A percentile compares a stretch with the other conserved stretches of the same genome.
These are phyloP conservation scores for Amphilophus citrinellus DNA, from an alignment of 2,113 vertebrate species.

Conservation along the genomic window DNA sequence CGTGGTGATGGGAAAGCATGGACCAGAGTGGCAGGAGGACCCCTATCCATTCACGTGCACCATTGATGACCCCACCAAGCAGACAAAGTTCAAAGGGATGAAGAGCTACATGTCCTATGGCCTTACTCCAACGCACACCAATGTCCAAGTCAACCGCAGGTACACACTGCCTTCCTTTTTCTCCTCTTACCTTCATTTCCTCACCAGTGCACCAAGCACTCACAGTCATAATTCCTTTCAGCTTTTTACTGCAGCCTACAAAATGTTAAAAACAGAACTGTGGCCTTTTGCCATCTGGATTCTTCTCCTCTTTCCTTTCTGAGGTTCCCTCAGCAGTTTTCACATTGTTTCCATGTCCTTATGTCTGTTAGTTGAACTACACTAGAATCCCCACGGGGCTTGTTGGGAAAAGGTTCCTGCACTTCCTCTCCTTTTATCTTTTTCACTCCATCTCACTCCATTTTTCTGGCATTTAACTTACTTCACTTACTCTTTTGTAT, in stretches of 20 bases:
- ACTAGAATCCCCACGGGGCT: neutral
- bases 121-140: constrained; percentile 92
- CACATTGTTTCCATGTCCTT: constrained; percentile 33
- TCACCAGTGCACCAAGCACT: neutral
- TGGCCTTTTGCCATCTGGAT: neutral
- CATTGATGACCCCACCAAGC: constrained; percentile 97
- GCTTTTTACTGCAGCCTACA: constrained; percentile 14
- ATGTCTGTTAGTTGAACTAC: neutral
- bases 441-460: neutral
- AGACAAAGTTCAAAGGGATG: constrained; percentile 99
- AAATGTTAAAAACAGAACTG: constrained; percentile 43
- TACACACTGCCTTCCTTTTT: constrained; percentile 12
- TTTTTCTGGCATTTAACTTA: neutral
- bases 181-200: neutral
- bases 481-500: neutral
- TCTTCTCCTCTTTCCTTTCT: constrained; percentile 24
- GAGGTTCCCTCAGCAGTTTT: constrained; percentile 28
- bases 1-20: constrained; percentile 88
- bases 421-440: neutral
- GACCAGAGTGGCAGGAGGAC: constrained; percentile 96
- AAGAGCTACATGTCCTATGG: constrained; percentile 98
- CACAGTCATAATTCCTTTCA: neutral
- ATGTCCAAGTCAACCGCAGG: constrained; percentile 91
- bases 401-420: neutral
- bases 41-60: constrained; percentile 92